phyloP scores from a whole-genome alignment of 1,140 invertebrate genomes.

The Eufriesea mexicana region DNA sequence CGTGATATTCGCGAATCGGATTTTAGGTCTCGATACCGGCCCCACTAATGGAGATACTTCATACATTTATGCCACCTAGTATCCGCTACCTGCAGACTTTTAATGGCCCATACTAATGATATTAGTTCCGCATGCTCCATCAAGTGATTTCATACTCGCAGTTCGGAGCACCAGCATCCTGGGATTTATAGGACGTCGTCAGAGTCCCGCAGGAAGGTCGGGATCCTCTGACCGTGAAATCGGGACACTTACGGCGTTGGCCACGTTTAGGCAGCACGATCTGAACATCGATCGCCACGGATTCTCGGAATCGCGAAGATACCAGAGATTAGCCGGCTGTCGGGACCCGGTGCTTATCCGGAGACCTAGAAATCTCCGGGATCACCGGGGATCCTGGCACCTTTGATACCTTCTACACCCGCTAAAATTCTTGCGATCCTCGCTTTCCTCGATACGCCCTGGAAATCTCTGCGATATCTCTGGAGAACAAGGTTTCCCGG shows the following conservation, averaged over 20 bases:
- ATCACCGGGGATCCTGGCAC: neutral
- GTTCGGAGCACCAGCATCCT: neutral
- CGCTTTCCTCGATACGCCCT: neutral
- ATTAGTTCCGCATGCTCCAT: neutral
- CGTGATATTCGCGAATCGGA: neutral
- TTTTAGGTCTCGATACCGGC: neutral
- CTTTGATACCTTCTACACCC: neutral
- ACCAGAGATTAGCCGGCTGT: slow-evolving; percentile 6
- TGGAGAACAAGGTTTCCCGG: neutral
- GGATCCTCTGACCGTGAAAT: neutral
- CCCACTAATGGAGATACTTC: neutral
- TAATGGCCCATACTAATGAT: no score
- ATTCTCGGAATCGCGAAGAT: slow-evolving; percentile 4
- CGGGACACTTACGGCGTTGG: neutral
- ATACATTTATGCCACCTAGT: neutral
- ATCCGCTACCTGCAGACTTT: neutral
- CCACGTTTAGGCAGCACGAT: no score
- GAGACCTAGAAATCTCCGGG: slow-evolving; percentile 4
- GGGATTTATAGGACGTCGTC: neutral
- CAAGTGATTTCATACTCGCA: neutral
- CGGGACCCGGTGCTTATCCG: neutral
- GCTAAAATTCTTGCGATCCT: neutral
- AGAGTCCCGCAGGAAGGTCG: neutral
- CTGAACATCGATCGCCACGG: slow-evolving; percentile 1
- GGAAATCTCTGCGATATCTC: neutral